A percentile compares a stretch with the other conserved stretches of the same genome.
Evolutionary conservation across 2,888 invertebrate species (phyloP).

Genomic region (Ochropleura leucogaster): DNA sequence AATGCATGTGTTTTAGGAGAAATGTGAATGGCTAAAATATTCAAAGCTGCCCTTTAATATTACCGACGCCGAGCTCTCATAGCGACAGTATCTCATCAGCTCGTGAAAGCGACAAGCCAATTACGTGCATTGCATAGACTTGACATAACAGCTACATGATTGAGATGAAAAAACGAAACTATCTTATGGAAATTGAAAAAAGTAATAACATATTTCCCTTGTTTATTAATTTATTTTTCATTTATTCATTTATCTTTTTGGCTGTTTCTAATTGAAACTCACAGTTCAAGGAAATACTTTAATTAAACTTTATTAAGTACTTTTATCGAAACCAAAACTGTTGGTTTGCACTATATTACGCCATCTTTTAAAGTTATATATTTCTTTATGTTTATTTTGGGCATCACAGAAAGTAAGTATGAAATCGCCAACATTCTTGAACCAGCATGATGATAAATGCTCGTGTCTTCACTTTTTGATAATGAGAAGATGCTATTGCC

Average conservation of each 20-base stretch:
- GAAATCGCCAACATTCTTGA: too few relatives aligned
- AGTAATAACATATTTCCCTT: not conserved
- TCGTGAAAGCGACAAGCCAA: constrained; percentile 47
- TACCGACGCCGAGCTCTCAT: constrained; percentile 18
- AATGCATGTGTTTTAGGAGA: not conserved
- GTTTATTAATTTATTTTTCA: too few relatives aligned
- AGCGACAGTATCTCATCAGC: not conserved
- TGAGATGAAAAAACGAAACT: not conserved
- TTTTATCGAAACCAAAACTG: not conserved
- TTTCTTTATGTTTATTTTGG: too few relatives aligned
- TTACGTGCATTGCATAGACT: constrained; percentile 12
- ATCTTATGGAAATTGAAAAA: not conserved
- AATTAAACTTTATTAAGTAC: not conserved
- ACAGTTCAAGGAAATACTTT: not conserved
- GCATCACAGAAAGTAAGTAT: too few relatives aligned
- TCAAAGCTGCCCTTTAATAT: constrained; percentile 28
- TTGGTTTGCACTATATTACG: not conserved
- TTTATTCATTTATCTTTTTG: too few relatives aligned
- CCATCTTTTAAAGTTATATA: too few relatives aligned
- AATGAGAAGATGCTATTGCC: too few relatives aligned
- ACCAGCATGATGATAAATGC: too few relatives aligned
- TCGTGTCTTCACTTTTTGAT: too few relatives aligned
- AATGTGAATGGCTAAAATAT: constrained; percentile 11
- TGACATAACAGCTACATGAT: not conserved
- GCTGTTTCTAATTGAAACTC: not conserved